Base-by-base conservation (phyloP, 2,113 vertebrate species). In the Peucedramus taeniatus region DNA sequence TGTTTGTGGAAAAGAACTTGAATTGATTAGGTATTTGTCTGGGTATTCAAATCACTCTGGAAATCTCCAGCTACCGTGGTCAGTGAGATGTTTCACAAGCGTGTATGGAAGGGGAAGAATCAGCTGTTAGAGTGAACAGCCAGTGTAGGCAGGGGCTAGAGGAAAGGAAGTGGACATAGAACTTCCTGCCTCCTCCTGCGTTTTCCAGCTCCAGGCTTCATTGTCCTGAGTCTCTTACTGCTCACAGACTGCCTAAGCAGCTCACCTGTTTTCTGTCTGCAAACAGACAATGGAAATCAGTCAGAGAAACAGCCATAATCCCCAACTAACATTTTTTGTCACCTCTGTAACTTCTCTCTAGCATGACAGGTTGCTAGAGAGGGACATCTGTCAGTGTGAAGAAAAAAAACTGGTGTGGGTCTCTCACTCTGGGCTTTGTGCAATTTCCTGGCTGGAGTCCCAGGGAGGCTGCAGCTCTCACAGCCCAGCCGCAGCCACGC, bases 371-470 rank as follows among this genome's bases (percentile, higher is more conserved):
- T 70, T 96, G 63, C 56, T 82, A 54, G 84, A 92, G 42, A 94
- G 59, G 31, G 75, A 87, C 90, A 85, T 93, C 75, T 90, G 90
- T 72, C 91, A 88, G 16, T 54, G 37, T 50, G 70, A n/a, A 19
- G 22, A 19, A 87, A 57, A 75, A 37, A 40, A 13, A 53, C n/a
- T 28, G 18, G 24, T 11, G 51, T 47, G 51, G 57, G 54, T 27
- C 15, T 95, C 54, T 85, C 3, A 0, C 45, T 92, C 71, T 5
- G 15, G 82, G 30, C 42, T 91, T 64, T 59, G 15, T 54, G 51
- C 51, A 60, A 8, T 92, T 97, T 96, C 81, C 90, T 95, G 93
- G 75, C 84, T 54, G 39, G 30, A 59, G 70, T 78, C 89, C 87
- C 4, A 2, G 33, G 57, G 56, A 91, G 53, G 70, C 81, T 79